Percentiles rank a stretch among this genome's conserved stretches.
Evolutionary conservation across 2,888 invertebrate genomes (phyloP).

Genomic region (Epinotia nisella): DNA sequence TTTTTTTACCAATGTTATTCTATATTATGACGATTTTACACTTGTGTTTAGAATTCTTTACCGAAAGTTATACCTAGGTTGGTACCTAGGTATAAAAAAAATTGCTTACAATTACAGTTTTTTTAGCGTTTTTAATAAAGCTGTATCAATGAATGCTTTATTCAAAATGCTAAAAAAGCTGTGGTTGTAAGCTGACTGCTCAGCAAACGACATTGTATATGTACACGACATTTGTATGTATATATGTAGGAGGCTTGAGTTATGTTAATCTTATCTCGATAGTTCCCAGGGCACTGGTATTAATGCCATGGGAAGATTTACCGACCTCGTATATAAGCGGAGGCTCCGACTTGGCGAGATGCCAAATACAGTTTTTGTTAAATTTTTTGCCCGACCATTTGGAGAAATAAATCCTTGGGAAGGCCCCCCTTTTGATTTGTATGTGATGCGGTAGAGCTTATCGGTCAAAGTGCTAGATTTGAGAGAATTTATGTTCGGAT

Average conservation of each 20-base stretch:
- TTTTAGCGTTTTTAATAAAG: neutral
- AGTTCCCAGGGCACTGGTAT: slow-evolving; percentile 56
- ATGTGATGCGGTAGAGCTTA: slow-evolving; percentile 46
- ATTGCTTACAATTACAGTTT: neutral
- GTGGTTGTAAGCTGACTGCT: neutral
- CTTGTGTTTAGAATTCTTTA: neutral
- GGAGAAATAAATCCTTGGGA: slow-evolving; percentile 64
- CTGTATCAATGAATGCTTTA: neutral
- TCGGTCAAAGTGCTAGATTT: slow-evolving; percentile 24
- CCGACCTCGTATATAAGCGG: slow-evolving; percentile 57
- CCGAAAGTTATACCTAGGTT: too few species aligned
- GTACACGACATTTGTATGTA: neutral
- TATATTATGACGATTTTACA: neutral
- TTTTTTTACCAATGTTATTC: neutral
- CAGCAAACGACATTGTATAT: slow-evolving; percentile 21
- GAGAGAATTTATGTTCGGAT: slow-evolving; percentile 14
- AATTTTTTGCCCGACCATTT: slow-evolving; percentile 62
- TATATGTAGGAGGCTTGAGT: slow-evolving; percentile 45
- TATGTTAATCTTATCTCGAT: slow-evolving; percentile 54
- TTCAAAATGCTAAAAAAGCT: too few species aligned
- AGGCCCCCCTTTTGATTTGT: slow-evolving; percentile 60
- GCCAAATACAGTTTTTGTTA: slow-evolving; percentile 72
- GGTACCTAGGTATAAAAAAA: neutral
- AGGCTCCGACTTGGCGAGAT: slow-evolving; percentile 58
- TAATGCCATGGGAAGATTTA: slow-evolving; percentile 62